Evolutionary conservation across 2,888 invertebrate species (phyloP).

Genomic region (Agriopis marginaria): DNA sequence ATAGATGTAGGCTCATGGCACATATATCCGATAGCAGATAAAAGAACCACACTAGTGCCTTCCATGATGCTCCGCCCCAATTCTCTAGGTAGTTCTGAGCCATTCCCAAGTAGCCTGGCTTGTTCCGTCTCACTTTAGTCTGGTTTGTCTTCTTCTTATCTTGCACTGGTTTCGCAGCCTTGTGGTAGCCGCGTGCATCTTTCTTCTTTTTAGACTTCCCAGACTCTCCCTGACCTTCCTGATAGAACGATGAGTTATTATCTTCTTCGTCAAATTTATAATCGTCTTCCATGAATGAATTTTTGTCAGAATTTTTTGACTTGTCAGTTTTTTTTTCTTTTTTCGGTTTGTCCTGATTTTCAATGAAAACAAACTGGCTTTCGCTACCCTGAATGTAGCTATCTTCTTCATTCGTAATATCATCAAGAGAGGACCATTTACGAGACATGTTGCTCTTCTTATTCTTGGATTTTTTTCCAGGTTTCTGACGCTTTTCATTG

Average conservation of each 20-base stretch:
- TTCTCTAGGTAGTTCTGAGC: slow-evolving; percentile 80
- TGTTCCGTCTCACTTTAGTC: slow-evolving; percentile 72
- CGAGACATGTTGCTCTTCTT: slow-evolving; percentile 78
- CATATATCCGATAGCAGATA: slow-evolving; percentile 93
- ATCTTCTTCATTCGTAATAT: slow-evolving; percentile 78
- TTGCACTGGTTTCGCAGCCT: slow-evolving; percentile 66
- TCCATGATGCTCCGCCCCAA: slow-evolving; percentile 86
- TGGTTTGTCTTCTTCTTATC: slow-evolving; percentile 82
- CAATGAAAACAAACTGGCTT: slow-evolving; percentile 81
- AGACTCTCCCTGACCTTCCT: slow-evolving; percentile 69
- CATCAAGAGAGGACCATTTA: slow-evolving; percentile 88
- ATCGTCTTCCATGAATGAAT: slow-evolving; percentile 62
- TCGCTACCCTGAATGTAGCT: slow-evolving; percentile 66
- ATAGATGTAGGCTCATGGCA: slow-evolving; percentile 91
- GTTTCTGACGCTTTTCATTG: slow-evolving; percentile 72
- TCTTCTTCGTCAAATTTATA: slow-evolving; percentile 71
- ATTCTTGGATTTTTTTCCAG: slow-evolving; percentile 75
- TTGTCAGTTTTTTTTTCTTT: slow-evolving; percentile 74
- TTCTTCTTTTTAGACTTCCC: slow-evolving; percentile 79
- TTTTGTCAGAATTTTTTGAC: slow-evolving; percentile 64
- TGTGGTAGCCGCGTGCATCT: slow-evolving; percentile 75
- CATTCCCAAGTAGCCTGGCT: slow-evolving; percentile 77
- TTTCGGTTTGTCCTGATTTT: slow-evolving; percentile 77
- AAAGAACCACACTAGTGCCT: slow-evolving; percentile 91
- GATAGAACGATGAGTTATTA: slow-evolving; percentile 68